Conservation (phyloP, 2,797 vertebrate genomes). For the Octomys mimax region DNA sequence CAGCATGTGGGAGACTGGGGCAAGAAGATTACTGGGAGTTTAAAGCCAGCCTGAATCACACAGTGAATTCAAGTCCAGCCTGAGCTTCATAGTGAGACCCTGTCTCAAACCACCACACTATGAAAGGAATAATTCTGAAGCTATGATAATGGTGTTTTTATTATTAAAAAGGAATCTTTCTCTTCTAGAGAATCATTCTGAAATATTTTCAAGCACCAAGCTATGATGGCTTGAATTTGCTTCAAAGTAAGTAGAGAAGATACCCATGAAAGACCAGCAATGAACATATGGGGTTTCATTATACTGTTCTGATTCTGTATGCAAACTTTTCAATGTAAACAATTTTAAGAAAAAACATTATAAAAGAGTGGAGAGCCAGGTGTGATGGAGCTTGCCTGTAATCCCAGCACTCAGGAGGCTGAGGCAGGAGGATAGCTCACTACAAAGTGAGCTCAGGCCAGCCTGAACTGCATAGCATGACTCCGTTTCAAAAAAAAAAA, state of each 20-base stretch:
- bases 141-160: neutral
- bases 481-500: no score
- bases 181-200: neutral
- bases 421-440: neutral
- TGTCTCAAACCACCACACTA: neutral
- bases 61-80: neutral
- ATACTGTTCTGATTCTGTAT: no score
- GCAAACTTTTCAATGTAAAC: neutral
- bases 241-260: neutral
- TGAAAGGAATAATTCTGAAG: neutral
- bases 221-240: neutral
- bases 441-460: no score
- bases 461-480: no score
- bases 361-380: neutral
- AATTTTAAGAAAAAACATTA: neutral
- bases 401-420: neutral
- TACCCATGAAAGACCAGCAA: neutral
- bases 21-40: neutral
- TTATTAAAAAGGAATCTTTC: neutral
- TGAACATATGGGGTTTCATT: neutral
- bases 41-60: neutral
- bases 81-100: neutral
- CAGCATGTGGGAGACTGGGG: neutral
- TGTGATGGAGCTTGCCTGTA: no score
- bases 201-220: neutral